A percentile compares a stretch with the other conserved stretches of the same genome.
Conservation (phyloP, 2,888 invertebrate species). For the Lamproptera curius region DNA sequence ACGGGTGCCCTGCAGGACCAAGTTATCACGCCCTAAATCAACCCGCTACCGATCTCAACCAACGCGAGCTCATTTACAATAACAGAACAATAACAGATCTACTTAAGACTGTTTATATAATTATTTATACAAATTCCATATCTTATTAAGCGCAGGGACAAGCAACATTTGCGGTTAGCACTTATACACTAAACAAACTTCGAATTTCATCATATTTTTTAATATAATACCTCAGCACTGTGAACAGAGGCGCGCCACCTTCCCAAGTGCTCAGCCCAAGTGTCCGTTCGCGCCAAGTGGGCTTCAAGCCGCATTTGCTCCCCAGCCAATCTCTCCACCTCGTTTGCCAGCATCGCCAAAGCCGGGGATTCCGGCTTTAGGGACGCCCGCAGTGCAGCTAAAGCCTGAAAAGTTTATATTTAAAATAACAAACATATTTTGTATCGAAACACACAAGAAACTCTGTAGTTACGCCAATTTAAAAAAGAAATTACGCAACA, state of each 20-base stretch:
- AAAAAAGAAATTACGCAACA: too few species aligned
- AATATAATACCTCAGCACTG: conserved; percentile 82
- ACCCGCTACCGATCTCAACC: too few species aligned
- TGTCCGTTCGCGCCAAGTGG: conserved; percentile 90
- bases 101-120: too few species aligned
- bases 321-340: conserved; percentile 89
- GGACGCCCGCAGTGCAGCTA: conserved; percentile 89
- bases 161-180: not conserved
- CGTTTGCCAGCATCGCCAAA: conserved; percentile 86
- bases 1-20: too few species aligned
- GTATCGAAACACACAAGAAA: too few species aligned
- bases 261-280: conserved; percentile 94
- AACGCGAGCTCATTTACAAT: too few species aligned
- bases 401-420: too few species aligned
- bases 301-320: conserved; percentile 90
- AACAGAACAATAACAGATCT: too few species aligned
- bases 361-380: conserved; percentile 91
- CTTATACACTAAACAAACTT: not conserved
- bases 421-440: too few species aligned
- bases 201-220: not conserved
- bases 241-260: conserved; percentile 92
- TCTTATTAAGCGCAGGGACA: not conserved
- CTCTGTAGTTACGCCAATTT: too few species aligned
- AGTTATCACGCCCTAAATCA: too few species aligned
- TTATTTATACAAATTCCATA: too few species aligned